Conservation (phyloP, 1,140 invertebrate genomes). For the Pseudomyrmex gracilis region DNA sequence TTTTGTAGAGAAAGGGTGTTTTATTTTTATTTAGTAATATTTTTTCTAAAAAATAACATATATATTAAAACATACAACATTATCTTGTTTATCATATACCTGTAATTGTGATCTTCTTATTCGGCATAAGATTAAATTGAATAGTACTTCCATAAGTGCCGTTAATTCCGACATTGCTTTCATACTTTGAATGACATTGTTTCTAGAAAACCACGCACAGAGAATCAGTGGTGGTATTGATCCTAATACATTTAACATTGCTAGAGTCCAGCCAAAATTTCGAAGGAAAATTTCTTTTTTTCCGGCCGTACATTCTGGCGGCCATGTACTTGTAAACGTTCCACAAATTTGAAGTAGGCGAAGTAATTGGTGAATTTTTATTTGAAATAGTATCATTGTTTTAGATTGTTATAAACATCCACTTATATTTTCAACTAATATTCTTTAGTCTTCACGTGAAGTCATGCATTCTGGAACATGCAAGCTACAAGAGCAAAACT, state of each 20-base stretch:
- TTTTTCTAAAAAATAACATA: too few relatives aligned
- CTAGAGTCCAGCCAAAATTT: constrained; percentile 63
- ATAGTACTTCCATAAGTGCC: constrained; percentile 61
- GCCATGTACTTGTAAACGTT: constrained; percentile 68
- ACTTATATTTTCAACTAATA: not conserved
- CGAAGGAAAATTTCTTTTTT: constrained; percentile 44
- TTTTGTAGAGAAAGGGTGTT: too few relatives aligned
- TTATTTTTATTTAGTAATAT: too few relatives aligned
- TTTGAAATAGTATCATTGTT: constrained; percentile 25
- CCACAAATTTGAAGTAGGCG: constrained; percentile 51
- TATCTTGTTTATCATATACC: constrained; percentile 37
- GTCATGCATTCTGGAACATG: not conserved
- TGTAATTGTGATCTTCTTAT: constrained; percentile 58
- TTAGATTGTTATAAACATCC: not conserved
- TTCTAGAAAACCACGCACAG: constrained; percentile 59
- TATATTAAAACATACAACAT: too few relatives aligned
- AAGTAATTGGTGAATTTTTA: constrained; percentile 30
- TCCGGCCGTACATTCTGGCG: constrained; percentile 45
- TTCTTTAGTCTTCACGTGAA: not conserved
- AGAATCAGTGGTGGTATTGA: constrained; percentile 48
- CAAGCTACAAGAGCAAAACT: not conserved
- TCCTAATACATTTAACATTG: constrained; percentile 46
- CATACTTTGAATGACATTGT: constrained; percentile 60
- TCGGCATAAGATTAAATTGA: constrained; percentile 70
- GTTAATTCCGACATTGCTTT: constrained; percentile 72